These are phyloP conservation scores for Bombus vancouverensis DNA, from an alignment of 1,140 invertebrate genomes.

Conservation along the genomic window DNA sequence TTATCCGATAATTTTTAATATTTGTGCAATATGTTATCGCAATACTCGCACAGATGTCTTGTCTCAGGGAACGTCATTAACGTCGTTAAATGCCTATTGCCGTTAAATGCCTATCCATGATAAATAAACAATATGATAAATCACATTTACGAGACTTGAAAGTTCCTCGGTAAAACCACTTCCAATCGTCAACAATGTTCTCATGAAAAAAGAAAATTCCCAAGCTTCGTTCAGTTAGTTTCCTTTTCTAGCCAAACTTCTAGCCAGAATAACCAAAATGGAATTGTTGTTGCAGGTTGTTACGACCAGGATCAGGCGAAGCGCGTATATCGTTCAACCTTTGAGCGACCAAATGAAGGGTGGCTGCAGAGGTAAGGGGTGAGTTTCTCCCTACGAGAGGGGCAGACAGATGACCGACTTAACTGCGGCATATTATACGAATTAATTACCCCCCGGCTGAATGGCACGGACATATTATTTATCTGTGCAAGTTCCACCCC, in stretches of 20 bases:
- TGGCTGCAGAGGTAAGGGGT: background rate
- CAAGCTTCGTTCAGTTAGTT: background rate
- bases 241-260: background rate
- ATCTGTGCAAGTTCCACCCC: slow-evolving; percentile 63
- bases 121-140: no score
- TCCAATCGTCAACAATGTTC: background rate
- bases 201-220: background rate
- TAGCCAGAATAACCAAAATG: background rate
- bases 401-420: slow-evolving; percentile 78
- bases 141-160: no score
- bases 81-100: no score
- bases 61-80: no score
- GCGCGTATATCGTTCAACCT: slow-evolving; percentile 7
- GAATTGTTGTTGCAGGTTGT: slow-evolving; percentile 9
- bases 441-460: slow-evolving; percentile 78
- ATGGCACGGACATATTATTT: slow-evolving; percentile 81
- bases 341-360: background rate
- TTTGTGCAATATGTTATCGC: no score
- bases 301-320: background rate
- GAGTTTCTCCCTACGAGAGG: slow-evolving; percentile 43
- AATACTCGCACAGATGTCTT: no score
- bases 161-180: no score
- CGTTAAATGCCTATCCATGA: no score
- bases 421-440: slow-evolving; percentile 82
- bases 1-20: no score